Evolutionary conservation across 64 coral and sea anemone genomes (phyloP).

Genomic region (Stichodactyla mertensii): DNA sequence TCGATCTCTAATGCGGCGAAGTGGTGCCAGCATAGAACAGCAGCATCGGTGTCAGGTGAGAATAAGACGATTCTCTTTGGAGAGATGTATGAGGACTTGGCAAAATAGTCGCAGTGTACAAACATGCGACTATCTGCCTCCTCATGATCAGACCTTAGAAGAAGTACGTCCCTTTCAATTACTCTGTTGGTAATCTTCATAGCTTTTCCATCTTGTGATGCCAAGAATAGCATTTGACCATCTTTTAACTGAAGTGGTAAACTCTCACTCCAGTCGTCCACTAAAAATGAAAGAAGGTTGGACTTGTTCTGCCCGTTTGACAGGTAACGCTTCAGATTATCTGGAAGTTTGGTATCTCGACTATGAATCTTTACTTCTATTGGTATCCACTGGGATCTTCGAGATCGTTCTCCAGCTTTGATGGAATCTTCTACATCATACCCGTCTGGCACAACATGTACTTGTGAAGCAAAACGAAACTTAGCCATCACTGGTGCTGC

Average conservation of each 20-base stretch:
- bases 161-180: not conserved
- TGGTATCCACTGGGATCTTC: not conserved
- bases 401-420: slow-evolving; percentile 10
- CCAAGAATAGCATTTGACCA: not conserved
- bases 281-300: slow-evolving; percentile 23
- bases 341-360: slow-evolving; percentile 25
- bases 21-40: slow-evolving; percentile 20
- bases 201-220: slow-evolving; percentile 17
- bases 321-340: not conserved
- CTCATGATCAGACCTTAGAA: slow-evolving; percentile 33
- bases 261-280: not conserved
- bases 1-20: not conserved
- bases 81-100: not conserved
- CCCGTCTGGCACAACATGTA: slow-evolving; percentile 34
- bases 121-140: slow-evolving; percentile 44
- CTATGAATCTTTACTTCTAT: slow-evolving; percentile 20
- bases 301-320: slow-evolving; percentile 36
- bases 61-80: slow-evolving; percentile 23
- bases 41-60: slow-evolving; percentile 38
- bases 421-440: slow-evolving; percentile 25
- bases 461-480: not conserved
- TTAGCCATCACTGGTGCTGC: not conserved
- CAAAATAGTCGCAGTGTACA: slow-evolving; percentile 19
- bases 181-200: not conserved
- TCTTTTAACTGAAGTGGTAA: not conserved